Evolutionary conservation across 2,113 vertebrate genomes (phyloP), one percentile per base, ranked within the genome.

Genomic region (Propithecus coquereli): DNA sequence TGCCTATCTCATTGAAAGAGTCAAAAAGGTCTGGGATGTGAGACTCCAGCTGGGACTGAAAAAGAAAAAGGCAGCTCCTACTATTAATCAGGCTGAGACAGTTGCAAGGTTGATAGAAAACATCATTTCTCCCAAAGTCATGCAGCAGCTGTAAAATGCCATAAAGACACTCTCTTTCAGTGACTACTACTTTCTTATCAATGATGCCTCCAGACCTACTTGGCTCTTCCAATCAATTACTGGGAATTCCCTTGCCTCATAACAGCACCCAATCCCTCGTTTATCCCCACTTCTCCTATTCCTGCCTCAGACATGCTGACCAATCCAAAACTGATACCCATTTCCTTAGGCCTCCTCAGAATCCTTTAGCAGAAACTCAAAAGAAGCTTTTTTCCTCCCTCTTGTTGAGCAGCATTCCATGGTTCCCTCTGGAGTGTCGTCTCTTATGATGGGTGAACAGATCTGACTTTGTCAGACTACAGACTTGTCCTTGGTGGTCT

Each of bases 161-260:
- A 91, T 30, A 66, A 82, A 81, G 45, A 20, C 9, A 45, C 61
- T 10, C 47, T 73, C 7, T 85, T 94, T 81, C 20, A 93, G n/a
- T 76, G 92, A 94, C 89, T 82, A 32, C 14, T 96, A 52, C 37
- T 94, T 91, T 82, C 47, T 90, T 90, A 37, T 89, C 13, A 63
- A 6, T 86, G n/a, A 61, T 76, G 23, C n/a, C 25, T 85, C 40
- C 34, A 87, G 43, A 63, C 37, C 18, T 40, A 37, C 47, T 80
- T 70, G 79, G 43, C 40, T 95, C 25, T 74, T 86, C 37, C 70
- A 45, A 22, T 82, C 1, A 68, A 10, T 82, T 52, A 71, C 32
- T 71, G 70, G 77, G 9, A 30, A 83, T 66, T 94, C 52, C 43
- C 18, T 82, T 82, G 37, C 45, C 50, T 65, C 47, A 40, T 65